Evolutionary conservation across 2,888 invertebrate species (phyloP).

Genomic region (Dasysyrphus albostriatus): DNA sequence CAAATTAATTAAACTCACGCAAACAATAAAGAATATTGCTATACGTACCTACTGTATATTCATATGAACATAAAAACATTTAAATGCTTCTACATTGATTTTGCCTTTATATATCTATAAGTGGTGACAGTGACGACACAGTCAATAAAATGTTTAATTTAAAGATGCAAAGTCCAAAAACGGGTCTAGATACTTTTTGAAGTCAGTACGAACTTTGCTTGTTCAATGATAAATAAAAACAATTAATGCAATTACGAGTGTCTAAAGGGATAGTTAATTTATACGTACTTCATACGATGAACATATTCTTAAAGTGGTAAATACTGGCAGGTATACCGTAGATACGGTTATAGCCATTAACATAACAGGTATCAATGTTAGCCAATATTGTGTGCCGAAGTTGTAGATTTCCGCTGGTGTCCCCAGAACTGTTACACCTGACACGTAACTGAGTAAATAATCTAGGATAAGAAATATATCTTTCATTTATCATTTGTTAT

Average conservation of each 20-base stretch:
- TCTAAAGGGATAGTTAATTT: constrained; percentile 19
- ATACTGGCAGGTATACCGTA: constrained; percentile 92
- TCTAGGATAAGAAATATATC: constrained; percentile 33
- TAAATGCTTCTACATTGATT: constrained; percentile 16
- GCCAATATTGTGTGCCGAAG: constrained; percentile 93
- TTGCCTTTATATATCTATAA: background rate
- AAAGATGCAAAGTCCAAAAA: constrained; percentile 66
- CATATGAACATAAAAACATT: background rate
- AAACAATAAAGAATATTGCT: constrained; percentile 18
- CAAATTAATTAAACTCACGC: constrained; percentile 38
- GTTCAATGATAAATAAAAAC: constrained; percentile 44
- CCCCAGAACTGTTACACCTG: constrained; percentile 94
- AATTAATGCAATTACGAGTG: constrained; percentile 29
- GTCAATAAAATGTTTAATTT: constrained; percentile 40
- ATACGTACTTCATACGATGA: constrained; percentile 92
- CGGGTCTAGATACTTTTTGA: background rate
- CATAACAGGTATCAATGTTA: constrained; percentile 89
- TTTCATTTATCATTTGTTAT: background rate
- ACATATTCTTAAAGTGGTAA: constrained; percentile 89
- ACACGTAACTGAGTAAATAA: constrained; percentile 88
- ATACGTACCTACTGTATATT: background rate
- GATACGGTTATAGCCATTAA: constrained; percentile 88
- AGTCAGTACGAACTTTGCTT: constrained; percentile 17
- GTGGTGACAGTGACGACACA: constrained; percentile 48
- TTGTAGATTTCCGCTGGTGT: constrained; percentile 95